phyloP scores from a whole-genome alignment of 2,888 invertebrate genomes.

The Bursaphelenchus okinawaensis region DNA sequence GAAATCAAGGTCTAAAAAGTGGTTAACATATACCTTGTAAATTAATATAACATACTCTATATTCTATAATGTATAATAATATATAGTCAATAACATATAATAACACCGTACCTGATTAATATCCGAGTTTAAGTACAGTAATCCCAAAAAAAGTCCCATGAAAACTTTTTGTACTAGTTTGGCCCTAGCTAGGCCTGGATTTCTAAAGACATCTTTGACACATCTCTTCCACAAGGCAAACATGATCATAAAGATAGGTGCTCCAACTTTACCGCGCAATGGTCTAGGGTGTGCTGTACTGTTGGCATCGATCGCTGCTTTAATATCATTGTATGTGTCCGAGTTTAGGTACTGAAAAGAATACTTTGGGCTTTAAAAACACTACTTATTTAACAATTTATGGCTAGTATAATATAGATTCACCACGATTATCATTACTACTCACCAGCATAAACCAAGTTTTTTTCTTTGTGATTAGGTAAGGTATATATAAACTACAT shows the following conservation, averaged over 20 bases:
- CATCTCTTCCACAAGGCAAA: not conserved
- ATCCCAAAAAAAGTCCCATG: conserved; percentile 67
- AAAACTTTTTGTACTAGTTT: conserved; percentile 44
- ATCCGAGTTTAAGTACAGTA: conserved; percentile 76
- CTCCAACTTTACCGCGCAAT: conserved; percentile 13
- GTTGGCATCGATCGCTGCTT: conserved; percentile 17
- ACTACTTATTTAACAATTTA: not conserved
- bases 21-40: not conserved
- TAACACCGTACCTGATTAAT: conserved; percentile 11
- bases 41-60: not conserved
- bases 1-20: too few species aligned
- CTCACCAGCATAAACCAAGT: too few species aligned
- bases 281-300: conserved; percentile 18
- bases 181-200: conserved; percentile 27
- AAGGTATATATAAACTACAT: too few species aligned
- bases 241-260: not conserved
- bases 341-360: conserved; percentile 16
- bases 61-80: too few species aligned
- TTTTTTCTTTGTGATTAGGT: too few species aligned
- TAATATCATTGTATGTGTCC: conserved; percentile 14
- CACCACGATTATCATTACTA: too few species aligned
- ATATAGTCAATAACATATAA: too few species aligned
- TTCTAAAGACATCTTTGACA: not conserved
- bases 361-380: too few species aligned
- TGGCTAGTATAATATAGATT: too few species aligned